Conservation (phyloP, 1,140 invertebrate species). For the Frieseomelitta varia region DNA sequence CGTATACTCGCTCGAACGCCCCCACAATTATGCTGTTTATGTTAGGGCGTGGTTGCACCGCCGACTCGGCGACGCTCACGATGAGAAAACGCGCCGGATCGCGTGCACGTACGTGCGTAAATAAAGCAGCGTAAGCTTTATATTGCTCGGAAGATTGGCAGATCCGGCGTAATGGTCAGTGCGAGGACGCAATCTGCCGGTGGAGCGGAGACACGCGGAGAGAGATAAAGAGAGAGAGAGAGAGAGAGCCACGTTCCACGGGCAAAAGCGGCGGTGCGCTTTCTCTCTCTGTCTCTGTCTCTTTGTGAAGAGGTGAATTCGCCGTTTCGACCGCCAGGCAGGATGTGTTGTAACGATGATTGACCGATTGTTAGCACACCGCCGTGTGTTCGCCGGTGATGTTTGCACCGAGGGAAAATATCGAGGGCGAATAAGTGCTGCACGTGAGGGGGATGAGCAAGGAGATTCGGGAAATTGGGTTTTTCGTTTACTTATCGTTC, state of each 20-base stretch:
- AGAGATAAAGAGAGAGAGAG: no score
- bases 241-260: neutral
- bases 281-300: neutral
- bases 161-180: conserved; percentile 52
- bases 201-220: neutral
- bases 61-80: conserved; percentile 61
- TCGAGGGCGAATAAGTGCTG: neutral
- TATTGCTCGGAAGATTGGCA: conserved; percentile 70
- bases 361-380: conserved; percentile 51
- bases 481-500: neutral
- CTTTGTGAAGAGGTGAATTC: conserved; percentile 30
- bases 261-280: neutral
- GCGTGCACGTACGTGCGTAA: conserved; percentile 47
- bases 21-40: conserved; percentile 79
- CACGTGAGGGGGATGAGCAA: neutral
- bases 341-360: conserved; percentile 60
- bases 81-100: neutral
- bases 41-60: conserved; percentile 77
- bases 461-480: neutral
- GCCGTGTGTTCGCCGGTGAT: neutral
- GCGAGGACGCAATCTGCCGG: neutral
- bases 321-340: conserved; percentile 15
- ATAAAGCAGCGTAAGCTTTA: conserved; percentile 59
- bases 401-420: neutral
- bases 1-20: conserved; percentile 69